A percentile compares a stretch with the other conserved stretches of the same genome.
Conservation (phyloP, 1,140 invertebrate genomes). For the Akabosia matsudoensis region DNA sequence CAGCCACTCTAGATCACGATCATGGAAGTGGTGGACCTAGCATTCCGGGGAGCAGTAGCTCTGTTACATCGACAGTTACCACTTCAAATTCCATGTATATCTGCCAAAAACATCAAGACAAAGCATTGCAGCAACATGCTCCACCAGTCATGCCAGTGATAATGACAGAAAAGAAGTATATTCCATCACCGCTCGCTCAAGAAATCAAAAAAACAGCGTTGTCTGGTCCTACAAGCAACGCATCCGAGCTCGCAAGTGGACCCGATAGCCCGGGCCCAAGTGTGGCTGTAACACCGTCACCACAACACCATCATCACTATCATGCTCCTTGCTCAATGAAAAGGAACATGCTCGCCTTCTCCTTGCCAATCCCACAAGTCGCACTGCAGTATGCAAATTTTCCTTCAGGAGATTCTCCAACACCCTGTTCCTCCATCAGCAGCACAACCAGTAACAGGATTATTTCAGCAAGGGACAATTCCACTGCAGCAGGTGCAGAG, state of each 20-base stretch:
- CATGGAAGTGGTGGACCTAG: no score
- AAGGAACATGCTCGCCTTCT: background rate
- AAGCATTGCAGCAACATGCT: background rate
- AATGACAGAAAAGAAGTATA: conserved; percentile 3
- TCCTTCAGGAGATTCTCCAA: background rate
- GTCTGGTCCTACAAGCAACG: background rate
- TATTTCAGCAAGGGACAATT: background rate
- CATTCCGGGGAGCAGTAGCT: no score
- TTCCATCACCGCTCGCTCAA: background rate
- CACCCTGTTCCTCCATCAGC: background rate
- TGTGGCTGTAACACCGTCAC: background rate
- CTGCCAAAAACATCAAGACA: conserved; percentile 15
- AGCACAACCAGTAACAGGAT: background rate
- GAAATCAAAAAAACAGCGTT: background rate
- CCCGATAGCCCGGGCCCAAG: background rate
- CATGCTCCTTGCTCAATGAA: background rate
- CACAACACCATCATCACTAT: background rate
- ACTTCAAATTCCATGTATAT: conserved; percentile 1
- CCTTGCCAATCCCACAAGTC: conserved; percentile 29
- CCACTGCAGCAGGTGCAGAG: background rate
- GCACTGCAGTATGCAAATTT: background rate
- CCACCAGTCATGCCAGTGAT: background rate
- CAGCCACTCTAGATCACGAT: no score
- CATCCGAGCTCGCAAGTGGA: background rate
- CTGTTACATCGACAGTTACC: no score